These are phyloP conservation scores for Apteryx owenii DNA, from an alignment of 2,113 vertebrate genomes.

Conservation along the genomic window DNA sequence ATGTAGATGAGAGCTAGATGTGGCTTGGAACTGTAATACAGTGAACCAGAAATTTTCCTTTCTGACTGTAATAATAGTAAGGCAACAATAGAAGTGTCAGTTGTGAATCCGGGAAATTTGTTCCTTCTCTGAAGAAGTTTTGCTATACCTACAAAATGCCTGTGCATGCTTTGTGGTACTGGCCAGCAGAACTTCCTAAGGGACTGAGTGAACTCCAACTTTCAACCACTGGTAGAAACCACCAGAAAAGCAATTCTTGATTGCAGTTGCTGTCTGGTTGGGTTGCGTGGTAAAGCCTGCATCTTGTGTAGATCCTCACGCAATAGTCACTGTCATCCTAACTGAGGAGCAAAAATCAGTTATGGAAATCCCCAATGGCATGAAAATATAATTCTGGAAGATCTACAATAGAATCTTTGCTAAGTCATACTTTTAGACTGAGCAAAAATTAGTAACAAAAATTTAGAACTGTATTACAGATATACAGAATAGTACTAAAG, in stretches of 20 bases:
- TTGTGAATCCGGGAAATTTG: background rate
- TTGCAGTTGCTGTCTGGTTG: background rate
- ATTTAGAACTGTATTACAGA: background rate
- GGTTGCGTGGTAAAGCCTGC: too few species aligned
- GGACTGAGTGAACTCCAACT: rapidly evolving
- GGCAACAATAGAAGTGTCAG: background rate
- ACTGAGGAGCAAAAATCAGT: background rate
- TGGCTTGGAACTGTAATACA: background rate
- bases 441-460: background rate
- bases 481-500: background rate
- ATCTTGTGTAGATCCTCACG: background rate
- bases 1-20: background rate
- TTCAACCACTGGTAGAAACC: background rate
- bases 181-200: background rate
- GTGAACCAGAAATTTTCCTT: background rate
- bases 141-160: background rate
- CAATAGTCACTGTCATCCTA: background rate
- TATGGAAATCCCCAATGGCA: background rate
- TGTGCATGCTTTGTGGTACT: rapidly evolving
- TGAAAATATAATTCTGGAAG: background rate
- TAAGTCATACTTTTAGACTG: background rate
- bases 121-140: background rate
- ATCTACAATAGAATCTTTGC: background rate
- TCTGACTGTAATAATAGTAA: background rate
- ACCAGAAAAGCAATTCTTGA: background rate